Conservation (phyloP, 1,140 invertebrate genomes). For the Macrosteles quadrilineatus region DNA sequence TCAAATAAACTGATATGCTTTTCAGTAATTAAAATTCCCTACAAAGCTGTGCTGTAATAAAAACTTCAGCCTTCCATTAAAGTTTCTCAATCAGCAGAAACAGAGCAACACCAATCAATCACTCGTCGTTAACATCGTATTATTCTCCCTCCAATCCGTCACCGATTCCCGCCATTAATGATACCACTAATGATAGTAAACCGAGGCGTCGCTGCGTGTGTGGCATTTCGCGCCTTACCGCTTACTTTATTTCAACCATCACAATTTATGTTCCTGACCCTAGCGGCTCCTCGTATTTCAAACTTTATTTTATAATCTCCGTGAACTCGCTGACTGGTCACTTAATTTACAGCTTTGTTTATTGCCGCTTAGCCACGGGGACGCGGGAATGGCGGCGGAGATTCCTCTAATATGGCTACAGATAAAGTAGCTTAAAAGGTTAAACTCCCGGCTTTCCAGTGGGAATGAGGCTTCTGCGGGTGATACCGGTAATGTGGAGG, state of each 20-base stretch:
- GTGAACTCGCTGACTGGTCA: constrained; percentile 6
- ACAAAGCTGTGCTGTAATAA: too few relatives aligned
- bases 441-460: background rate
- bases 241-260: constrained; percentile 2
- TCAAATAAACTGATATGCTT: too few relatives aligned
- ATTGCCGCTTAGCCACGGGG: constrained; percentile 18
- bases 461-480: too few relatives aligned
- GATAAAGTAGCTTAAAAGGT: constrained; percentile 4
- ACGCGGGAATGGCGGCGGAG: background rate
- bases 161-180: too few relatives aligned
- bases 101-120: too few relatives aligned
- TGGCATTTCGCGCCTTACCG: background rate
- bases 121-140: too few relatives aligned
- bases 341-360: constrained; percentile 26
- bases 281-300: constrained; percentile 16
- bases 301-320: constrained; percentile 23
- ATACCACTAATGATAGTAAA: too few relatives aligned
- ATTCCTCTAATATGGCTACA: background rate
- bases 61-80: too few relatives aligned
- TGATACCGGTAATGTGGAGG: too few relatives aligned
- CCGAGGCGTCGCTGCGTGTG: background rate
- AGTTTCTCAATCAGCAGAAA: too few relatives aligned
- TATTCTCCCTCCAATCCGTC: too few relatives aligned
- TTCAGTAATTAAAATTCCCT: too few relatives aligned
- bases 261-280: constrained; percentile 6